Percentiles rank a stretch among this genome's conserved stretches.
Evolutionary conservation across 2,888 invertebrate genomes (phyloP).

Genomic region (Spodoptera littoralis): DNA sequence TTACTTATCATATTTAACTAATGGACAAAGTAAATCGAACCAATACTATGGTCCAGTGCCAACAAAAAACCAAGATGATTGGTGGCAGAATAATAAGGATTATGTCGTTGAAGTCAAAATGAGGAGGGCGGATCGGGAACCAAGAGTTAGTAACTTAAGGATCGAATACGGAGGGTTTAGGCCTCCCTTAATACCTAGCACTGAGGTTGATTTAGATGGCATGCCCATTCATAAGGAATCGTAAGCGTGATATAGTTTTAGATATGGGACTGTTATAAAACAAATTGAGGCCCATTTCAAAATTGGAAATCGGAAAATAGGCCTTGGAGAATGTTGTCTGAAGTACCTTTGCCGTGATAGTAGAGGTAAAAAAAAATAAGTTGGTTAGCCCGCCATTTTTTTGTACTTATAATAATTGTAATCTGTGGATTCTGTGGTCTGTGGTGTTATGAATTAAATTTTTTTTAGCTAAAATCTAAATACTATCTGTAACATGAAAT

Average conservation of each 20-base stretch:
- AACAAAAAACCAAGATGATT: conserved; percentile 39
- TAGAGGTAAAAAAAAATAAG: too few species aligned
- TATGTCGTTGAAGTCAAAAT: conserved; percentile 80
- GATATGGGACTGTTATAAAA: conserved; percentile 9
- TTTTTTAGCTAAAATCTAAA: too few species aligned
- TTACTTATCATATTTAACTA: conserved; percentile 66
- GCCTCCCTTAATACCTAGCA: conserved; percentile 94
- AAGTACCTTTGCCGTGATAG: too few species aligned
- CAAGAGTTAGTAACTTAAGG: conserved; percentile 85
- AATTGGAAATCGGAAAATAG: too few species aligned
- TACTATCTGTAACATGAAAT: too few species aligned
- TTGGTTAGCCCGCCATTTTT: too few species aligned
- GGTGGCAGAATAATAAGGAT: conserved; percentile 56
- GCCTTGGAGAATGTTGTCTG: too few species aligned
- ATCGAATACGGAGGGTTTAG: conserved; percentile 95
- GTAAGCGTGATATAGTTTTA: conserved; percentile 16
- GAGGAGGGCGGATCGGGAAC: conserved; percentile 88
- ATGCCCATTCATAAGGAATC: conserved; percentile 86
- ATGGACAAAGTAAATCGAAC: conserved; percentile 54
- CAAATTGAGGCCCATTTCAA: too few species aligned
- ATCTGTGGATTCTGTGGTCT: too few species aligned
- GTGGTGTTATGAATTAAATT: too few species aligned
- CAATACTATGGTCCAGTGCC: conserved; percentile 69
- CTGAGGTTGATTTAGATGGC: conserved; percentile 93
- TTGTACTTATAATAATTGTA: too few species aligned